These are phyloP conservation scores for Itoplectis maculator DNA, from an alignment of 2,888 invertebrate genomes.

Conservation along the genomic window DNA sequence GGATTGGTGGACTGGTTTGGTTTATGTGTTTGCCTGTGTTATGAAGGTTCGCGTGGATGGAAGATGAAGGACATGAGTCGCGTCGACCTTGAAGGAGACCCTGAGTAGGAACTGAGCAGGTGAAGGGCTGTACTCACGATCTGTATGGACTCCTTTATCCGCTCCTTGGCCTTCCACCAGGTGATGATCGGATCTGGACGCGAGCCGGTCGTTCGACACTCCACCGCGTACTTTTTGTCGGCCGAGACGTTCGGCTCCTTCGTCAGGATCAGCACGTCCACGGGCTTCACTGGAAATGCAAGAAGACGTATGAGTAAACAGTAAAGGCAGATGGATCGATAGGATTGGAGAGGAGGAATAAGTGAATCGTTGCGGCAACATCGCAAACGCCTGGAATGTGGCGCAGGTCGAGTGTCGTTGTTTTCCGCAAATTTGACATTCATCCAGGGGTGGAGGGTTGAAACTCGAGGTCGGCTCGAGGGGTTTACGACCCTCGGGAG, in stretches of 20 bases:
- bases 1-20: constrained; percentile 32
- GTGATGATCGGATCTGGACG: constrained; percentile 94
- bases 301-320: constrained; percentile 53
- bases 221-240: constrained; percentile 94
- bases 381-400: not conserved
- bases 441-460: constrained; percentile 27
- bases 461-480: no score
- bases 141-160: constrained; percentile 92
- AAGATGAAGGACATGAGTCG: no score
- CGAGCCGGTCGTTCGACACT: constrained; percentile 94
- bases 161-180: constrained; percentile 95
- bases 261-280: constrained; percentile 92
- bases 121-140: constrained; percentile 91
- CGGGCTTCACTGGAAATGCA: constrained; percentile 91
- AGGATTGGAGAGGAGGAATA: not conserved
- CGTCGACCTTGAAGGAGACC: not conserved
- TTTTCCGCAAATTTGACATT: constrained; percentile 43
- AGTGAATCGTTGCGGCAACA: not conserved
- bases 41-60: not conserved
- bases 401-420: not conserved
- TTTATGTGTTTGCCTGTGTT: not conserved
- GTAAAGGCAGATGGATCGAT: constrained; percentile 4
- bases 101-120: not conserved
- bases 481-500: constrained; percentile 35
- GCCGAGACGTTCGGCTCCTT: constrained; percentile 94